Percentiles rank a stretch among this genome's conserved stretches.
phyloP scores from a whole-genome alignment of 1,140 invertebrate species.

The Drosophila truncata region DNA sequence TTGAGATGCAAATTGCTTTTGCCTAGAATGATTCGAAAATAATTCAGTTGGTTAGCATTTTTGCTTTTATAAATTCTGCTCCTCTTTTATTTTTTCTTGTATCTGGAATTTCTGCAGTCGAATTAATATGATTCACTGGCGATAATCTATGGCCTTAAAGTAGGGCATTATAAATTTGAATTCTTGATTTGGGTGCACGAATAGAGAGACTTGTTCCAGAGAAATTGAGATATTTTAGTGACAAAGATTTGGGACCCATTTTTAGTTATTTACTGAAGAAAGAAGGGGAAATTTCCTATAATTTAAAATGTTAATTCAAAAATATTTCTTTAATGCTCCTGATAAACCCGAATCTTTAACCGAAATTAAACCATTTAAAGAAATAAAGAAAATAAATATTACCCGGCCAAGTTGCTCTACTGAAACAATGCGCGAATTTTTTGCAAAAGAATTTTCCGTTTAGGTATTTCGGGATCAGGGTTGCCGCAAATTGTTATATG shows the following conservation, averaged over 20 bases:
- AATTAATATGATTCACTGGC: conserved; percentile 68
- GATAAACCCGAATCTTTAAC: neutral
- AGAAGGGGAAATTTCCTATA: neutral
- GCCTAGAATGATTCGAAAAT: conserved; percentile 79
- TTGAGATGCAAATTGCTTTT: conserved; percentile 81
- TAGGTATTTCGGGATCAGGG: conserved; percentile 34
- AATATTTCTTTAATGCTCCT: neutral
- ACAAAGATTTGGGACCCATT: neutral
- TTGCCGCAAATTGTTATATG: conserved; percentile 43
- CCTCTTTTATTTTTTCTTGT: neutral
- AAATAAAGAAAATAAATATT: neutral
- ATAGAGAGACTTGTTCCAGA: neutral
- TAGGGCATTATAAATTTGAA: conserved; percentile 21
- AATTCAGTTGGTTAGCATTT: conserved; percentile 71
- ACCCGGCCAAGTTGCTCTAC: neutral
- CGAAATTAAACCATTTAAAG: neutral
- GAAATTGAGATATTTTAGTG: neutral
- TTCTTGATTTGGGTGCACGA: conserved; percentile 1
- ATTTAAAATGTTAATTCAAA: neutral
- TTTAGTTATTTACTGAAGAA: too few relatives aligned
- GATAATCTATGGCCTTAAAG: conserved; percentile 54
- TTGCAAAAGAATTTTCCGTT: conserved; percentile 20
- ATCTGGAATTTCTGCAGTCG: conserved; percentile 38
- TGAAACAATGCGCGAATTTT: conserved; percentile 16
- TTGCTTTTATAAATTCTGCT: conserved; percentile 32